phyloP scores from a whole-genome alignment of 2,888 invertebrate species.

The Melangyna quadrimaculata region DNA sequence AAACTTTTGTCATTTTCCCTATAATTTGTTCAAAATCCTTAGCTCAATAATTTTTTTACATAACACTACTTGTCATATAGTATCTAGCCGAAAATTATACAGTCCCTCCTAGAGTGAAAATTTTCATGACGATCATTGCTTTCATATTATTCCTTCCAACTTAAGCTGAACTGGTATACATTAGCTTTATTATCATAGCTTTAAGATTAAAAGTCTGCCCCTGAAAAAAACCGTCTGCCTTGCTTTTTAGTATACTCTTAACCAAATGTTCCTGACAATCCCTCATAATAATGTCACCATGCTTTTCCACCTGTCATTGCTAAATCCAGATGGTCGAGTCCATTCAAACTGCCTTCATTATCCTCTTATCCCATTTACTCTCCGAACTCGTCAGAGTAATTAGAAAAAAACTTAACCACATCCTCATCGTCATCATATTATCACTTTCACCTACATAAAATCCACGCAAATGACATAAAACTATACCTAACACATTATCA shows the following conservation, averaged over 20 bases:
- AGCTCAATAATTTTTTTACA: no score
- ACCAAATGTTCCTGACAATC: not conserved
- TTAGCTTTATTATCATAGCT: not conserved
- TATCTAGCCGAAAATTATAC: no score
- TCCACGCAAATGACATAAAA: not conserved
- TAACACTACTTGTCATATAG: no score
- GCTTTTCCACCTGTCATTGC: not conserved
- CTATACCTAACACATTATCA: conserved; percentile 7
- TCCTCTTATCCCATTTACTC: not conserved
- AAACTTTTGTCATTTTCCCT: no score
- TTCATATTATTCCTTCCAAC: no score
- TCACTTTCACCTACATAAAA: not conserved
- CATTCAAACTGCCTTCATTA: not conserved
- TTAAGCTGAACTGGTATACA: no score
- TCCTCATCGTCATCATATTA: not conserved
- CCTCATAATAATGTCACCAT: not conserved
- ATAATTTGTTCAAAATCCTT: no score
- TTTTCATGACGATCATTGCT: no score
- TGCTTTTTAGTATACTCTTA: not conserved
- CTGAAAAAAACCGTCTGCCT: conserved; percentile 5
- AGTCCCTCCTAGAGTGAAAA: no score
- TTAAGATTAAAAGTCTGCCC: not conserved
- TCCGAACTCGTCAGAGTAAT: not conserved
- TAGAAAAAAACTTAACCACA: not conserved
- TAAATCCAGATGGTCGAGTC: not conserved